Percentiles rank a stretch among this genome's conserved stretches.
phyloP scores from a whole-genome alignment of 2,113 vertebrate species.

The Prunella himalayana region DNA sequence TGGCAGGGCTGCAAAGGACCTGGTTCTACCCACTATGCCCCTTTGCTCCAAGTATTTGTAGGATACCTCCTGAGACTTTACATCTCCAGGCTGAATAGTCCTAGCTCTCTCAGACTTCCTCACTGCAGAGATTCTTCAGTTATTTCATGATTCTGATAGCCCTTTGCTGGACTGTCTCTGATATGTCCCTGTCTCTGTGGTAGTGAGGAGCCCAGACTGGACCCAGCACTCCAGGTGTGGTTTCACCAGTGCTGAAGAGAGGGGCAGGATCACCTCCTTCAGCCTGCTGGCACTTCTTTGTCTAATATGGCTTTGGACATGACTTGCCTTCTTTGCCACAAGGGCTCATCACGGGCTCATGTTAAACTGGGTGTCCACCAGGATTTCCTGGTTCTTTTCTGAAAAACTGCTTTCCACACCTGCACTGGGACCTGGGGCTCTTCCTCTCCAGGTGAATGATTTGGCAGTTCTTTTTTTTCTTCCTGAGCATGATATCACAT shows the following conservation, averaged over 20 bases:
- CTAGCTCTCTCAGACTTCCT: neutral
- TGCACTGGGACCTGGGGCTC: neutral
- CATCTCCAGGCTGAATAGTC: neutral
- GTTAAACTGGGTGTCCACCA: neutral
- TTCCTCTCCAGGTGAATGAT: neutral
- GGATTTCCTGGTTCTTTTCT: neutral
- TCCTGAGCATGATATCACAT: neutral
- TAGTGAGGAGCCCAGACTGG: neutral
- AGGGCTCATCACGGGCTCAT: neutral
- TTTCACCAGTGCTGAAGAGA: neutral
- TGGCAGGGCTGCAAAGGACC: neutral
- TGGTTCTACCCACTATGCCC: neutral
- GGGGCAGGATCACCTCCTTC: neutral
- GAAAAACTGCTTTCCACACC: neutral
- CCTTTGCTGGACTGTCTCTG: neutral
- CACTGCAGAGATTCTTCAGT: neutral
- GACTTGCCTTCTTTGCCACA: neutral
- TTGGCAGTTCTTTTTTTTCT: neutral
- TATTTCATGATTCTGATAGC: no score
- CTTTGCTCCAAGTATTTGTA: neutral
- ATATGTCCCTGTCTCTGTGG: neutral
- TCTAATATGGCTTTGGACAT: neutral
- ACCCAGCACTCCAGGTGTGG: neutral
- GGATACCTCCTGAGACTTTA: neutral
- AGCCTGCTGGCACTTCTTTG: neutral